Base-by-base conservation (phyloP, 2,113 vertebrate genomes). In the Onychorhynchus coronatus region DNA sequence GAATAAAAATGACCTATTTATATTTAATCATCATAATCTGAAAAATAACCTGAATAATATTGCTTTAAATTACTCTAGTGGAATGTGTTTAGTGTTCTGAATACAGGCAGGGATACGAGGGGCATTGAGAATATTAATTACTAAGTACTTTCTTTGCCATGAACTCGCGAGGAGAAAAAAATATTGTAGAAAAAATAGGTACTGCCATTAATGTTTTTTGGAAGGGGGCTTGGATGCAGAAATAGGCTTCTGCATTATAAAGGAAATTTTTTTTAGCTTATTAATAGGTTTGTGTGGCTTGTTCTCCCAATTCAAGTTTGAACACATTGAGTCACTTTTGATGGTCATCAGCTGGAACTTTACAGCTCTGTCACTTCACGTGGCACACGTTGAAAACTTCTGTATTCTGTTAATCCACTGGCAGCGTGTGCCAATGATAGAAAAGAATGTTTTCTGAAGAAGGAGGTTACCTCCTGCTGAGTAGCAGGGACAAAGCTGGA, bases 1-100 rank as follows among this genome's bases (percentile, higher is more conserved):
- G 87, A 95, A 80, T 95, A 89, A 87, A 94, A 93, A 77, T 89
- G 76, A 87, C 84, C 52, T 89, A 76, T 96, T 92, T 94, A 91
- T 95, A 75, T 91, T 92, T 95, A 94, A 94, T 92, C 62, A 62
- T 49, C 53, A 89, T 85, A 85, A 97, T 82, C 35, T 89, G 15
- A 85, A 81, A 68, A 44, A 59, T 78, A 89, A 92, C 76, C 39
- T 65, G 83, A 89, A 88, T 92, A 86, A 67, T 84, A 72, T 31
- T 75, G 33, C n/a, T 95, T 91, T 72, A 72, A 94, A 85, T 94
- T 72, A 61, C 52, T 75, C 47, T 37, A 68, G 58, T 79, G 77
- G 13, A 65, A 46, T 49, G 49, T 81, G 28, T 50, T 78, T 37
- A 88, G 62, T 24, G 31, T 78, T 91, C 52, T 7, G 30, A 96